Evolutionary conservation across 2,113 vertebrate genomes (phyloP).

Genomic region (Lampris megalopsis): DNA sequence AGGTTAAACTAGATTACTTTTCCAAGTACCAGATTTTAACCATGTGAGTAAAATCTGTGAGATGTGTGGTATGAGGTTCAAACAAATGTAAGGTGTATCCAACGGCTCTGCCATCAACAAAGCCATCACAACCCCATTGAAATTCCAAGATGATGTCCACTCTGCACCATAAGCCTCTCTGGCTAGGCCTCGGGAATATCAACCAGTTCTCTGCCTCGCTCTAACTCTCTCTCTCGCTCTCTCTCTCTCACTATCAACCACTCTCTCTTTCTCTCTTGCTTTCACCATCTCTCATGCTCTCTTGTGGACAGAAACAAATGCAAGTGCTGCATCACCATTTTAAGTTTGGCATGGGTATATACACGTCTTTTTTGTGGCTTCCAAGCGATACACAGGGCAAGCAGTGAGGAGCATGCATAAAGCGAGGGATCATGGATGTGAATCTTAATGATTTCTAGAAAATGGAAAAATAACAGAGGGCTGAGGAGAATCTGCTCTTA

Average conservation of each 20-base stretch:
- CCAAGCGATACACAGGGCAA: slow-evolving; percentile 42
- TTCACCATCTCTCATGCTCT: slow-evolving; percentile 30
- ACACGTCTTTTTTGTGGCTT: slow-evolving; percentile 32
- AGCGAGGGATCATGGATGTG: slow-evolving; percentile 59
- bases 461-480: slow-evolving; percentile 44
- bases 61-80: slow-evolving; percentile 11
- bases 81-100: not conserved
- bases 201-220: slow-evolving; percentile 65
- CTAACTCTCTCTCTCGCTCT: slow-evolving; percentile 13
- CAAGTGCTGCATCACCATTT: slow-evolving; percentile 76
- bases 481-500: slow-evolving; percentile 49
- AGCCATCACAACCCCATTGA: slow-evolving; percentile 64
- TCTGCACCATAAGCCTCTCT: slow-evolving; percentile 71
- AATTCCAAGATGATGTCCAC: slow-evolving; percentile 77
- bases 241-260: slow-evolving; percentile 3
- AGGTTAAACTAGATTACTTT: not conserved
- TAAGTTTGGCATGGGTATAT: slow-evolving; percentile 60
- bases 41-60: slow-evolving; percentile 2
- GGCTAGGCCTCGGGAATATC: slow-evolving; percentile 76
- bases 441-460: slow-evolving; percentile 66
- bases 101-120: slow-evolving; percentile 43
- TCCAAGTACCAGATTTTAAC: not conserved
- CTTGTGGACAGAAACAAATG: slow-evolving; percentile 59
- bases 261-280: not conserved
- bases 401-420: slow-evolving; percentile 28